phyloP scores from a whole-genome alignment of 2,888 invertebrate species.

The Adineta ricciae region DNA sequence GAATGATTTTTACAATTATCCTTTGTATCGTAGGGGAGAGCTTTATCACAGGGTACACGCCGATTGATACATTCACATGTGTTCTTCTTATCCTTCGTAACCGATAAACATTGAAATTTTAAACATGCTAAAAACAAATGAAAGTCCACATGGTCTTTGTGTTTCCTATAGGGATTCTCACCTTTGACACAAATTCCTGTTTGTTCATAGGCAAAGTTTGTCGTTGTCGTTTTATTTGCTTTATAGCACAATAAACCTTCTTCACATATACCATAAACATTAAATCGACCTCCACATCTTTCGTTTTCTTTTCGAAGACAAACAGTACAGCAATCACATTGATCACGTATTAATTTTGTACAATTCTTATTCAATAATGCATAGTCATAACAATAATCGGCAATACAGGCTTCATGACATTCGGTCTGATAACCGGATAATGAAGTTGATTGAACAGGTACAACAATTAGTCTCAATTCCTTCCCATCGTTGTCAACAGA shows the following conservation, averaged over 20 bases:
- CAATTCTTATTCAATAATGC: background rate
- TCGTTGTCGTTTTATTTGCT: background rate
- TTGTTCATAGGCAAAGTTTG: background rate
- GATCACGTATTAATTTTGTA: slow-evolving; percentile 19
- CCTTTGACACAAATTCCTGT: slow-evolving; percentile 14
- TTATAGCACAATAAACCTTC: background rate
- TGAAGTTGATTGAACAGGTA: background rate
- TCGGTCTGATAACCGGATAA: background rate
- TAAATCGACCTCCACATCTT: background rate
- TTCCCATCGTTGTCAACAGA: background rate
- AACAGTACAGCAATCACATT: slow-evolving; percentile 21
- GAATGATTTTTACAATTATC: background rate
- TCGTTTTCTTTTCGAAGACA: background rate
- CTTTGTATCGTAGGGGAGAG: background rate
- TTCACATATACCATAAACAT: slow-evolving; percentile 11
- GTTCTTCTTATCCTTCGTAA: background rate
- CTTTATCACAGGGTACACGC: background rate
- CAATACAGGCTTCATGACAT: background rate
- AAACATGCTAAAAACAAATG: background rate
- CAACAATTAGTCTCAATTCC: background rate
- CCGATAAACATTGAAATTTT: background rate
- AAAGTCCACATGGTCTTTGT: no score
- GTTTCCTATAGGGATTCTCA: background rate
- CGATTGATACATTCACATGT: background rate
- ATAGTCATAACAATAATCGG: background rate